Evolutionary conservation across 92 coral and sea anemone species (phyloP).

Genomic region (Porites lobata): DNA sequence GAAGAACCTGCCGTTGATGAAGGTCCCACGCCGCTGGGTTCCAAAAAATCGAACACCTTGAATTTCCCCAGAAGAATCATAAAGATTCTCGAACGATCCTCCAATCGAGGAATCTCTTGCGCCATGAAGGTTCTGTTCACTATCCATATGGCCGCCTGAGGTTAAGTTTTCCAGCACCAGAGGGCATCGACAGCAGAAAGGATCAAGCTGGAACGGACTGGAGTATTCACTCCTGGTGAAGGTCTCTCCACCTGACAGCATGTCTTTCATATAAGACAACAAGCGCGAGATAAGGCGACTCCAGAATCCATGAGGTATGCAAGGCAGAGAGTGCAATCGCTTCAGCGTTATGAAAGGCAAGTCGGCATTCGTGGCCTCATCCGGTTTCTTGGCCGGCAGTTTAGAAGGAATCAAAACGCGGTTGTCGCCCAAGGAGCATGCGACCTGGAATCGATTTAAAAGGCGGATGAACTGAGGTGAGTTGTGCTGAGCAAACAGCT

Average conservation of each 20-base stretch:
- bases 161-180: conserved; percentile 17
- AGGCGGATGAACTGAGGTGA: conserved; percentile 91
- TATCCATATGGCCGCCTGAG: conserved; percentile 5
- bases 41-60: conserved; percentile 58
- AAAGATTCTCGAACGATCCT: conserved; percentile 19
- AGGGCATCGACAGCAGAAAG: conserved; percentile 81
- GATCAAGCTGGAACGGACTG: conserved; percentile 83
- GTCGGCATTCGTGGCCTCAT: conserved; percentile 63
- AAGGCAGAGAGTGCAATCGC: conserved; percentile 87
- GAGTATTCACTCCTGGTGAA: conserved; percentile 5
- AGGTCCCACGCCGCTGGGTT: conserved; percentile 61
- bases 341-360: conserved; percentile 87
- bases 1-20: conserved; percentile 81
- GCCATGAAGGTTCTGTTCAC: conserved; percentile 7
- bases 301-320: conserved; percentile 96
- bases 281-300: conserved; percentile 91
- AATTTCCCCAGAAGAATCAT: not conserved
- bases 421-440: conserved; percentile 89
- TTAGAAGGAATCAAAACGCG: conserved; percentile 97
- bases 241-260: conserved; percentile 63
- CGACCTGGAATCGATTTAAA: conserved; percentile 94
- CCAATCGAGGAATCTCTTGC: conserved; percentile 1
- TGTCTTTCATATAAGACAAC: conserved; percentile 89
- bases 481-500: conserved; percentile 79
- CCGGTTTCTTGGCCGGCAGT: conserved; percentile 86